Evolutionary conservation across 2,888 invertebrate genomes (phyloP).

Genomic region (Ophion slaviceki): DNA sequence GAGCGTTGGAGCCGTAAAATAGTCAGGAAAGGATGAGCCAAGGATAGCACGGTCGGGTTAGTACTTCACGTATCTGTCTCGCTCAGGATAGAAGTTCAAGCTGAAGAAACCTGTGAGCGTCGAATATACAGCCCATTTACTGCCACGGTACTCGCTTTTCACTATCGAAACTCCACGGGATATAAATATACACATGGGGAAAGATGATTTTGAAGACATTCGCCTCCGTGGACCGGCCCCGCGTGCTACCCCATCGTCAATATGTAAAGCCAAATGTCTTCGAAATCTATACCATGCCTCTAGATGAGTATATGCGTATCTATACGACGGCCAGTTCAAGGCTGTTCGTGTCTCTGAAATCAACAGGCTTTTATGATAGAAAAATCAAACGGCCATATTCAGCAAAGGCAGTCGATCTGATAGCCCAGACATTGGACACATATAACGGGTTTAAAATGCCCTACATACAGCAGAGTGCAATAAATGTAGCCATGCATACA

Average conservation of each 20-base stretch:
- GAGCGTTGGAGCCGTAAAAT: slow-evolving; percentile 57
- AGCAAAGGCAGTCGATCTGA: neutral
- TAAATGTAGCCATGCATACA: neutral
- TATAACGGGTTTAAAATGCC: neutral
- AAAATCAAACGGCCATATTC: neutral
- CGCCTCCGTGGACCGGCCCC: too few relatives aligned
- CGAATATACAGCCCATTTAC: neutral
- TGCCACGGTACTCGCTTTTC: neutral
- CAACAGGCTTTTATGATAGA: neutral
- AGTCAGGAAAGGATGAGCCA: slow-evolving; percentile 57
- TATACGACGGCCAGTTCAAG: neutral
- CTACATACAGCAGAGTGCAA: neutral
- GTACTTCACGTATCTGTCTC: slow-evolving; percentile 26
- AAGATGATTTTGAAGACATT: neutral
- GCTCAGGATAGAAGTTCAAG: slow-evolving; percentile 4
- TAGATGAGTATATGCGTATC: neutral
- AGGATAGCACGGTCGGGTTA: neutral
- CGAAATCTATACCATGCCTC: neutral
- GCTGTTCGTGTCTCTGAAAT: neutral
- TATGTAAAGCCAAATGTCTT: neutral
- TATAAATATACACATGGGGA: slow-evolving; percentile 1
- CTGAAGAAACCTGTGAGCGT: slow-evolving; percentile 19
- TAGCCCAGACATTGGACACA: neutral
- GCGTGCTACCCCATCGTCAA: too few relatives aligned
- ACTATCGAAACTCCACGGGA: slow-evolving; percentile 1